Percentiles rank a stretch among this genome's conserved stretches.
Conservation (phyloP, 2,797 vertebrate genomes). For the Coranthus polyacanthus region DNA sequence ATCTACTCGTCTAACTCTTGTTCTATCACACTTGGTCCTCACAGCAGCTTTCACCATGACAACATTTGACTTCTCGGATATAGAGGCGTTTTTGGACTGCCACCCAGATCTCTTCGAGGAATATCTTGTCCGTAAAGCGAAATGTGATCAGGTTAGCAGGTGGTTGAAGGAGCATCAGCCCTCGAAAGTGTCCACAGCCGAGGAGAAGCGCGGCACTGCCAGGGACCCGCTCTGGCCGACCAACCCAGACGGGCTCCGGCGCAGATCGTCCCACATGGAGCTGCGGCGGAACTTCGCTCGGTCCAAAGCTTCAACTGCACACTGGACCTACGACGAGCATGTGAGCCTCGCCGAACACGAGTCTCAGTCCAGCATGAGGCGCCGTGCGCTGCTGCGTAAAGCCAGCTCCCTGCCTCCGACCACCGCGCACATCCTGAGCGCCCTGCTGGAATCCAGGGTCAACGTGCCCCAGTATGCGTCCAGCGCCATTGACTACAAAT, state of each 20-base stretch:
- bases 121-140: constrained; percentile 84
- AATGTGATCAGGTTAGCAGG: constrained; percentile 81
- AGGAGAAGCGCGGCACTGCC: constrained; percentile 71
- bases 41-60: constrained; percentile 74
- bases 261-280: constrained; percentile 87
- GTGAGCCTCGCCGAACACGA: constrained; percentile 81
- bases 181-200: constrained; percentile 69
- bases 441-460: constrained; percentile 87
- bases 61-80: constrained; percentile 84
- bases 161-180: constrained; percentile 82
- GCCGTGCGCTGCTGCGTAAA: constrained; percentile 87
- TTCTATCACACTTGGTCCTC: constrained; percentile 19
- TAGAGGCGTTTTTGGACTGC: constrained; percentile 87
- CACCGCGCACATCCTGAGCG: constrained; percentile 87
- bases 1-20: constrained; percentile 30
- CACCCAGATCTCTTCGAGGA: constrained; percentile 88
- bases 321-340: constrained; percentile 87
- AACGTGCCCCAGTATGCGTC: constrained; percentile 86
- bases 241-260: constrained; percentile 80
- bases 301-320: constrained; percentile 84
- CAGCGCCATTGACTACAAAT: constrained; percentile 87
- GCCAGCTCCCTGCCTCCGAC: constrained; percentile 88
- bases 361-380: constrained; percentile 83
- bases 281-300: constrained; percentile 87
- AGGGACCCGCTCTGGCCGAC: constrained; percentile 74